Evolutionary conservation across 2,797 vertebrate species (phyloP).

Genomic region (Neopelma chrysocephalum): DNA sequence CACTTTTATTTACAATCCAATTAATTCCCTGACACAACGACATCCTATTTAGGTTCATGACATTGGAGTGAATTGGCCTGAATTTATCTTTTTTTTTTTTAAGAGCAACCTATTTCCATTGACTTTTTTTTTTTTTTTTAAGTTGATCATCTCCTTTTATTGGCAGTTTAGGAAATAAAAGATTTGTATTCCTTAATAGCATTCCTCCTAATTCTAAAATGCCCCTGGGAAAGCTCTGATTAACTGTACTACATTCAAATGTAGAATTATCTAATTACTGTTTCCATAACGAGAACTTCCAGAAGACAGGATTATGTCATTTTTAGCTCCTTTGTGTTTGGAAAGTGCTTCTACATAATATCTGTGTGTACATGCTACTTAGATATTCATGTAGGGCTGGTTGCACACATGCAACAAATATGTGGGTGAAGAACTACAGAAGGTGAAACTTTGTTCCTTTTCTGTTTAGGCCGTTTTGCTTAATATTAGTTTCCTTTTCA

Average conservation of each 20-base stretch:
- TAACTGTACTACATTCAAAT: slow-evolving; percentile 50
- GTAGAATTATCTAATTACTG: slow-evolving; percentile 55
- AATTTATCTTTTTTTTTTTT: neutral
- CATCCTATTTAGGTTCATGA: slow-evolving; percentile 29
- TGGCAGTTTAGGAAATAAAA: slow-evolving; percentile 49
- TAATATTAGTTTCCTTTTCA: slow-evolving; percentile 17
- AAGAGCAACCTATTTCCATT: neutral
- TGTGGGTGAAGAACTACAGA: neutral
- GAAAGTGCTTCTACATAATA: neutral
- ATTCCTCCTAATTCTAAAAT: slow-evolving; percentile 49
- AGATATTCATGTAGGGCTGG: neutral
- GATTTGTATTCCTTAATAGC: slow-evolving; percentile 53
- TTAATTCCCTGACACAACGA: slow-evolving; percentile 26
- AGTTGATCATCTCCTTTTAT: neutral
- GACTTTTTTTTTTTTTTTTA: neutral
- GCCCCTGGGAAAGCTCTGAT: slow-evolving; percentile 50
- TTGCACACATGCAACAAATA: neutral
- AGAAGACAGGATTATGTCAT: neutral
- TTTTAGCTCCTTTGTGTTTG: slow-evolving; percentile 36
- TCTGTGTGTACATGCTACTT: neutral
- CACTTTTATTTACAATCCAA: slow-evolving; percentile 57
- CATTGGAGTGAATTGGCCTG: neutral
- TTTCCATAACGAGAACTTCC: slow-evolving; percentile 34
- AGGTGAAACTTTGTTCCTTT: neutral
- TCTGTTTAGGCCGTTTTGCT: neutral